Base-by-base conservation (phyloP, 2,888 invertebrate genomes). In the Micropterix aruncella region DNA sequence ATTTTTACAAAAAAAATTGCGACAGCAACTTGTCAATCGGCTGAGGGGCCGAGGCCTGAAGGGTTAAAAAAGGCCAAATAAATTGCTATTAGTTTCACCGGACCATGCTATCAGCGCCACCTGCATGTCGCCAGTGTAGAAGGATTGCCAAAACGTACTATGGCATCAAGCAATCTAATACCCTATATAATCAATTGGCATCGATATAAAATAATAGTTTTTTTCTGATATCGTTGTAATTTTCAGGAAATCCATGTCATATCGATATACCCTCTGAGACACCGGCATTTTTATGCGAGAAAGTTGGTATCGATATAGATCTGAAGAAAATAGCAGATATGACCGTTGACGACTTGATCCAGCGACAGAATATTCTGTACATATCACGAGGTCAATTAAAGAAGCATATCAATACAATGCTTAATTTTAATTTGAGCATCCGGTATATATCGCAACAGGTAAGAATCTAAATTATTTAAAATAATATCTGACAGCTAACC, bases 401-500 rank as follows among this genome's bases (percentile, higher is more conserved):
- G 62, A 88, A 88, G 53, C 89, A 91, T 58, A 92, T 91, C 15
- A 93, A 90, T 54, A 90, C 93, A 1, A 83, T 91, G 56, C 79
- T 94, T 46, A 92, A 94, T 63, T 88, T 94, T 59, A 89, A 86
- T 56, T 69, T 90, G 47, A 87, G 89, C 58, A 83, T 92, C 52
- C 76, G 90, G 44, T 88, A 87, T 58, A 91, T 96, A 54, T 89
- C 90, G 40, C 95, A 95, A 60, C 88, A 94, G 73, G 92, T 79
- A 43, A 36, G 19, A 18, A 38, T 54, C 40, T 2, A 14, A n/a
- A n/a, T n/a, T n/a, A n/a, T n/a, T n/a, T 45, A 38, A 12, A 27
- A 27, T 27, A 27, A 27, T 27, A 27, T n/a, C n/a, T n/a, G n/a
- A n/a, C n/a, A n/a, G n/a, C 12, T 27, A 7, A 7, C 27, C 12